Evolutionary conservation across 2,888 invertebrate genomes (phyloP), one percentile per base, ranked within the genome.

Genomic region (Gisinianus flammeolus): DNA sequence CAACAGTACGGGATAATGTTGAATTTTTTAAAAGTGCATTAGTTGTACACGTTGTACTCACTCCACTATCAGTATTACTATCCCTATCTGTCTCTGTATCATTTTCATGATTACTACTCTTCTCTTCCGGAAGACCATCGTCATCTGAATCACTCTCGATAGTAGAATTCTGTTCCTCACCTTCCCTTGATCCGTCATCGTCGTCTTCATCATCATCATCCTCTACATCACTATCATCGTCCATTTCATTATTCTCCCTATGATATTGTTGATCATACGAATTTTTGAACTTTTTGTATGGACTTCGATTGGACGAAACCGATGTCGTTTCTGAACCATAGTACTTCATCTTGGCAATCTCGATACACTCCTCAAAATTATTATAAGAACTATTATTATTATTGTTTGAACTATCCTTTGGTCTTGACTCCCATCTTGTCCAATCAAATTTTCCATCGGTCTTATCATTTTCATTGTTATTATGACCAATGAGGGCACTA

Each of bases 31-130:
- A 3, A 12, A 56, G 56, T n/a, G n/a, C n/a, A n/a, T n/a, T n/a
- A 58, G n/a, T 33, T 24, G 64, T 30, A 54, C 75, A 30, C 10
- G 74, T 58, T 28, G 71, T 77, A 28, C 79, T 79, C 10, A 79
- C 56, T 70, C 79, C 79, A 67, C 79, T 79, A 64, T 79, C 79
- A 3, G 79, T 79, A 64, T 79, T 77, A 31, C 79, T 77, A 52
- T 74, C 64, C 10, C 71, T 64, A 62, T 79, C 77, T 12, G 72
- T 56, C 24, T 79, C 79, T 19, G 24, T 19, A 16, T 76, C 28
- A 22, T 71, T 62, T 64, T 64, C 73, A 28, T 73, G 62, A 31
- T 73, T 73, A 28, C 73, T 64, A 19, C 35, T 58, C 19, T 73
- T 73, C 28, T 73, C 73, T 64, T 73, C 64, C 2, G 44, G 64